phyloP scores from a whole-genome alignment of 1,140 invertebrate species.

The Drosophila nasuta region DNA sequence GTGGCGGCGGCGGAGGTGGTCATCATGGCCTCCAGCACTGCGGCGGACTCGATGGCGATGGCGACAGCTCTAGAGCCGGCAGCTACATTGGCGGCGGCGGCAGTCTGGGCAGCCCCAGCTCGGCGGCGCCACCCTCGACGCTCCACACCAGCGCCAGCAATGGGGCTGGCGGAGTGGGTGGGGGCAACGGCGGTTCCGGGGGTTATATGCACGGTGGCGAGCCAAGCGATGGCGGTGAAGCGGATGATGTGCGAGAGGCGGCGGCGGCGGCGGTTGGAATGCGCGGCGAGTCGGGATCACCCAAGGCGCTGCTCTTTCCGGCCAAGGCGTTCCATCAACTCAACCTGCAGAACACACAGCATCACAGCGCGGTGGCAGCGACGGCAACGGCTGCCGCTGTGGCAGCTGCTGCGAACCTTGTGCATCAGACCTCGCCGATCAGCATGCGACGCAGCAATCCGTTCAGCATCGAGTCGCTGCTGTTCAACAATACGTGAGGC shows the following conservation, averaged over 20 bases:
- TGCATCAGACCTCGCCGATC: slow-evolving; percentile 85
- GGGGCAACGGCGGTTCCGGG: slow-evolving; percentile 4
- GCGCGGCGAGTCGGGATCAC: slow-evolving; percentile 43
- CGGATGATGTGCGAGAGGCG: slow-evolving; percentile 49
- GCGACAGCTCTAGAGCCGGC: slow-evolving; percentile 84
- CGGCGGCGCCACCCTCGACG: slow-evolving; percentile 39
- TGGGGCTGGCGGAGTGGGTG: slow-evolving; percentile 45
- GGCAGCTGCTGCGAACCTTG: slow-evolving; percentile 71
- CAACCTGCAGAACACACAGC: slow-evolving; percentile 71
- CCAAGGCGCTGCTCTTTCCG: slow-evolving; percentile 72
- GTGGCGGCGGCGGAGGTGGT: background rate
- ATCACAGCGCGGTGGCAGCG: slow-evolving; percentile 39
- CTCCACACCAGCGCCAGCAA: slow-evolving; percentile 45
- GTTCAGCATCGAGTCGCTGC: slow-evolving; percentile 93
- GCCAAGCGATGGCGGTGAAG: slow-evolving; percentile 36
- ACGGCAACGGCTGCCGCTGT: slow-evolving; percentile 55
- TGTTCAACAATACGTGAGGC: slow-evolving; percentile 89
- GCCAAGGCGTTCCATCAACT: slow-evolving; percentile 73
- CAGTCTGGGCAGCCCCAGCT: slow-evolving; percentile 85
- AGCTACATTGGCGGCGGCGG: slow-evolving; percentile 85
- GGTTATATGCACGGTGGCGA: slow-evolving; percentile 49
- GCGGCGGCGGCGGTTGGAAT: slow-evolving; percentile 45
- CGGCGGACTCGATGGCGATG: slow-evolving; percentile 87
- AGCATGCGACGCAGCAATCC: slow-evolving; percentile 89
- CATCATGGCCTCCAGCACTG: slow-evolving; percentile 86